Evolutionary conservation across 2,797 vertebrate genomes (phyloP).

Genomic region (Trachurus trachurus): DNA sequence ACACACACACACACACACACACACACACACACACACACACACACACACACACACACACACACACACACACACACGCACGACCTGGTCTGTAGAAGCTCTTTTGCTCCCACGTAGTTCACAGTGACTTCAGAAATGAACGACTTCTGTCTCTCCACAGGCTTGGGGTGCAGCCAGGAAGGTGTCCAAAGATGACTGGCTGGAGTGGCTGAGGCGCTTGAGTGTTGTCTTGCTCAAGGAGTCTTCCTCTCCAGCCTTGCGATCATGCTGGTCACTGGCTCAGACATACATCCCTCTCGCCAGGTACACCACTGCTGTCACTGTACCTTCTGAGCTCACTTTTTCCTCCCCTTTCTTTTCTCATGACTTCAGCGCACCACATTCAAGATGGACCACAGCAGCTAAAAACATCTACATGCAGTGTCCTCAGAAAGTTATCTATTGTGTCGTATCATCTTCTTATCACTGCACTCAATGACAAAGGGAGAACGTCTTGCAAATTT

Average conservation of each 20-base stretch:
- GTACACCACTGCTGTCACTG: constrained; percentile 74
- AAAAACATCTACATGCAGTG: background rate
- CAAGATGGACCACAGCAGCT: background rate
- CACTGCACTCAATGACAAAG: background rate
- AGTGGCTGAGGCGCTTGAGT: constrained; percentile 96
- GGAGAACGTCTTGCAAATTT: background rate
- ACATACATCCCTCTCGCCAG: constrained; percentile 99
- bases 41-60: no score
- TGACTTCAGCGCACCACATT: background rate
- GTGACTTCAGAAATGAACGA: constrained; percentile 12
- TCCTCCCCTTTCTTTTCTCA: background rate
- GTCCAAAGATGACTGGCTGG: constrained; percentile 99
- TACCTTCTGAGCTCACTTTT: background rate
- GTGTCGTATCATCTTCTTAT: background rate
- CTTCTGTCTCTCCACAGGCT: constrained; percentile 84
- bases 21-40: no score
- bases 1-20: no score
- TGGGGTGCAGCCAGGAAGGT: constrained; percentile 99
- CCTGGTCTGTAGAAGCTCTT: constrained; percentile 27
- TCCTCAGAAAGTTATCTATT: background rate
- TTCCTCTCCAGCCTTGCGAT: constrained; percentile 95
- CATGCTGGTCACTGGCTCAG: constrained; percentile 98
- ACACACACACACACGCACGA: constrained; percentile 22
- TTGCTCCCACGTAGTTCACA: constrained; percentile 57
- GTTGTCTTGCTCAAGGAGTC: constrained; percentile 98